Base-by-base conservation (phyloP, 35 echinoderm and acorn worm genomes). In the Heliocidaris tuberculata region DNA sequence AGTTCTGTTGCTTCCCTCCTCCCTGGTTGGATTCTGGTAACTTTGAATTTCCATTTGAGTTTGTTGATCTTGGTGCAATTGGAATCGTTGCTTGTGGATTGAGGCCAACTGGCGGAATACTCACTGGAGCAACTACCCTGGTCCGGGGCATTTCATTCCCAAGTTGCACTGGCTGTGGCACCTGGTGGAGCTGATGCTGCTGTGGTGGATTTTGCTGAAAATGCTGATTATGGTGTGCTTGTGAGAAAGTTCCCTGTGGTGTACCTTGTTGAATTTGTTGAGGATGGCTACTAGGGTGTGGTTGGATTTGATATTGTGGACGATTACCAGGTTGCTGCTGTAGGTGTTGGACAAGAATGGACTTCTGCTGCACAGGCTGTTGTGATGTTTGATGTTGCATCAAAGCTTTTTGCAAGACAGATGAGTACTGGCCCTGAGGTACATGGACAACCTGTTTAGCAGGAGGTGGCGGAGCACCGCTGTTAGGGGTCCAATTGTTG, bases 371-470 rank as follows among this genome's bases (percentile, higher is more conserved):
- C 31, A 89, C 15, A 19, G 50, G 49, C 27, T 93, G 29, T 59
- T 93, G 47, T 93, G 87, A 78, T 47, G 87, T 56, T n/a, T 93
- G 91, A 2, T 93, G 91, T 16, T 93, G 48, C 47, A 93, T 30
- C 12, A 93, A 93, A 48, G 91, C 91, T 50, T 93, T 49, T 48
- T 93, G 91, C 50, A 93, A 59, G 47, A 93, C 31, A 93, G 31
- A 48, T 21, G 91, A 30, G 91, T 93, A 59, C 50, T 93, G 91
- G 29, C 47, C 91, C 50, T 93, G 91, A 48, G 91, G 91, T 31
- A 93, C 91, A 59, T 93, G 91, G 31, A 93, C 91, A 93, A 93
- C 91, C 30, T 93, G 91, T 16, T 32, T 89, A 93, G 91, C 6
- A 52, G 91, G 91, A 13, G 91, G 48, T 56, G 91, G 91, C 56